These are phyloP conservation scores for Cheumatopsyche charites DNA, from an alignment of 1,140 invertebrate genomes.

Conservation along the genomic window DNA sequence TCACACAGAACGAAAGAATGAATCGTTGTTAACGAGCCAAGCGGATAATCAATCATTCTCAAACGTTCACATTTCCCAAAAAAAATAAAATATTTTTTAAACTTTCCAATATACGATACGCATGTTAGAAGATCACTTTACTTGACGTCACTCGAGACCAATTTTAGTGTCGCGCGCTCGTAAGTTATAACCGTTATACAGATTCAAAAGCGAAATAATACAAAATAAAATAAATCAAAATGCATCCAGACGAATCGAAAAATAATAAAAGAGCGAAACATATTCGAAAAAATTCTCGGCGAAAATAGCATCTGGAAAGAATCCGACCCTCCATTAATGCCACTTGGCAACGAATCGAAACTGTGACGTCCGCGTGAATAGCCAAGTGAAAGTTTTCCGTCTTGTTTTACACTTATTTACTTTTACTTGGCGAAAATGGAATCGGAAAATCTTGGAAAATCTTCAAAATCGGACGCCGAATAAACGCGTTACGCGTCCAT, in stretches of 20 bases:
- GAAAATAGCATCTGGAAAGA: conserved; percentile 17
- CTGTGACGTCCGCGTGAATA: conserved; percentile 22
- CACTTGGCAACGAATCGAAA: conserved; percentile 17
- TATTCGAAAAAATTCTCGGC: conserved; percentile 8
- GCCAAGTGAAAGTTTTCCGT: background rate
- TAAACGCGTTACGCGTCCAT: background rate
- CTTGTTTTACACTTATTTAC: conserved; percentile 2
- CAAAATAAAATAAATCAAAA: no score
- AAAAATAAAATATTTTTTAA: no score
- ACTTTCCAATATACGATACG: no score
- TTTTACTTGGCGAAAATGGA: background rate
- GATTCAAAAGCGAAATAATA: background rate
- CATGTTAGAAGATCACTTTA: no score
- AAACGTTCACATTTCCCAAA: no score
- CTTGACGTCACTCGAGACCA: no score
- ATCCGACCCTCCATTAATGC: conserved; percentile 2
- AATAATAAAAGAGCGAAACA: background rate
- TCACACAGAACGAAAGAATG: no score
- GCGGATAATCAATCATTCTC: no score
- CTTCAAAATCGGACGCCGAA: background rate
- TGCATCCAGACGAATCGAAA: background rate
- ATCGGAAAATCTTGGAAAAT: background rate
- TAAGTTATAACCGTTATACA: background rate
- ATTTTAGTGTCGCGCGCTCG: no score
- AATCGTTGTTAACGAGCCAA: no score